Evolutionary conservation across 2,113 vertebrate genomes (phyloP).

Genomic region (Oreochromis niloticus): DNA sequence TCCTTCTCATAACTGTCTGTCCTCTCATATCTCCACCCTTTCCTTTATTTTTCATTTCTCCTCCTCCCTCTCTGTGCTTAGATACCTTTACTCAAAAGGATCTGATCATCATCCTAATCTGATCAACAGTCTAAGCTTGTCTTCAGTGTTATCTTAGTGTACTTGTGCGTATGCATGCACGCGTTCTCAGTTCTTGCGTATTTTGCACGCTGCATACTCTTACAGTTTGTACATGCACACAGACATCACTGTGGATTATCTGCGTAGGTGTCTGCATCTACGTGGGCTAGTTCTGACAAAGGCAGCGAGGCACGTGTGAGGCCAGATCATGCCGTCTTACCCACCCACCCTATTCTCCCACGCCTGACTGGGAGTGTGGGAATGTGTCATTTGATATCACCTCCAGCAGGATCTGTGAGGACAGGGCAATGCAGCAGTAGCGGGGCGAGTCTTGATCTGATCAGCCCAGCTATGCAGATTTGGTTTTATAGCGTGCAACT

Average conservation of each 20-base stretch:
- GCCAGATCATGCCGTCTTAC: neutral
- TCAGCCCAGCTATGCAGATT: neutral
- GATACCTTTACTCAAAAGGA: neutral
- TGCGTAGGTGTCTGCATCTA: constrained; percentile 11
- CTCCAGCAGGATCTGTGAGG: constrained; percentile 38
- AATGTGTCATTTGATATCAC: constrained; percentile 58
- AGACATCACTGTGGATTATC: constrained; percentile 12
- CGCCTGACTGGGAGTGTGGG: constrained; percentile 49
- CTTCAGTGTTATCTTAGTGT: constrained; percentile 12
- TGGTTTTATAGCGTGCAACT: neutral
- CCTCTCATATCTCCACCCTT: neutral
- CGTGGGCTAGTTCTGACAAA: constrained; percentile 21
- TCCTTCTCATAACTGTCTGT: neutral
- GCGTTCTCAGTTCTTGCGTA: neutral
- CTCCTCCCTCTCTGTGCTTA: neutral
- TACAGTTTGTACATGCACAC: neutral
- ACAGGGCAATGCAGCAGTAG: constrained; percentile 14
- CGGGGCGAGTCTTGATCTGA: neutral
- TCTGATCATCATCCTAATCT: constrained; percentile 33
- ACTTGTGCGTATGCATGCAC: neutral
- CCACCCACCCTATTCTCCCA: constrained; percentile 9
- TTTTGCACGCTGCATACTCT: neutral
- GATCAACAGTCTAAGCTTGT: constrained; percentile 1
- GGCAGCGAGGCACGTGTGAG: constrained; percentile 17
- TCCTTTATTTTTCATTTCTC: neutral